Conservation (phyloP, 2,113 vertebrate species). For the Scalopus aquaticus region DNA sequence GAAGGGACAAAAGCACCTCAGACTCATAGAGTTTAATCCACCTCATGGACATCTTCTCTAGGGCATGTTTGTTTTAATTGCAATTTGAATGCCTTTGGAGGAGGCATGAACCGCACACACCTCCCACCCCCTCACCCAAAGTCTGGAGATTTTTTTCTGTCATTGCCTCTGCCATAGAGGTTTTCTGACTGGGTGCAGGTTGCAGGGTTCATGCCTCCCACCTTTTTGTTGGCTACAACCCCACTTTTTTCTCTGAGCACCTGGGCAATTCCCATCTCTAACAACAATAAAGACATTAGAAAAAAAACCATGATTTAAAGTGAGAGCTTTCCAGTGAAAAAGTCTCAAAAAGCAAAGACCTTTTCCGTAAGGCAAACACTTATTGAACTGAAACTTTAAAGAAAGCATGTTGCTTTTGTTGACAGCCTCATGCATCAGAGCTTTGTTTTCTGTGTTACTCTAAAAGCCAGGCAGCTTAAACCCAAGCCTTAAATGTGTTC, state of each 20-base stretch:
- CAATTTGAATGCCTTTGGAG: background rate
- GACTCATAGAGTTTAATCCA: background rate
- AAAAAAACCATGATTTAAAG: conserved; percentile 17
- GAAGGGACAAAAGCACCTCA: background rate
- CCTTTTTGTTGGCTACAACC: conserved; percentile 7
- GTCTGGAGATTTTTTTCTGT: background rate
- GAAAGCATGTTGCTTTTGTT: conserved; percentile 48
- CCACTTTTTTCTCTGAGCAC: background rate
- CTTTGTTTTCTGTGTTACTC: conserved; percentile 58
- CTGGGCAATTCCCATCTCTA: conserved; percentile 22
- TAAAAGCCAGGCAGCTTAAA: conserved; percentile 48
- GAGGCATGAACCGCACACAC: background rate
- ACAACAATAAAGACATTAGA: background rate
- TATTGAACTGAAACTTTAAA: conserved; percentile 68
- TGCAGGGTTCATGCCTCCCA: background rate
- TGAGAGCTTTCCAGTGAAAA: conserved; percentile 30
- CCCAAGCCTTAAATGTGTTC: conserved; percentile 48
- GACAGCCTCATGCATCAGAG: conserved; percentile 40
- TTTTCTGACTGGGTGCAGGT: background rate
- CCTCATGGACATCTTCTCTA: background rate
- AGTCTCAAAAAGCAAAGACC: conserved; percentile 48
- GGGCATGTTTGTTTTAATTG: background rate
- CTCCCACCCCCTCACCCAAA: no score
- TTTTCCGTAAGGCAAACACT: conserved; percentile 59
- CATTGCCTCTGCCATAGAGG: background rate